Base-by-base conservation (phyloP, 2,888 invertebrate genomes). In the Galerucella calmariensis region DNA sequence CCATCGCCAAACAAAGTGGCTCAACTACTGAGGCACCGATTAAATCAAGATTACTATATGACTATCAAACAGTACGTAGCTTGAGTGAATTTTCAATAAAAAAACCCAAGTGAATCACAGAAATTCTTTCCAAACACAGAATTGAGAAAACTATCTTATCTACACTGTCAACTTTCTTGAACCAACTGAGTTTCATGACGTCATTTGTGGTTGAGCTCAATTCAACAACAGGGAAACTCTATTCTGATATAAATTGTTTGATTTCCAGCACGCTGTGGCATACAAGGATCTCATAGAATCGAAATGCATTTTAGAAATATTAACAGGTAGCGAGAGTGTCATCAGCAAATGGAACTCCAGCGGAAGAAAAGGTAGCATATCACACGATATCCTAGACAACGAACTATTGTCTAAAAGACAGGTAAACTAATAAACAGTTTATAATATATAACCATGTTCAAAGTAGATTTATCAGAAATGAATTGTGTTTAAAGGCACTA, bases 291-390 rank as follows among this genome's bases (percentile, higher is more conserved):
- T 84, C 8, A 78, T 80, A 12, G 84, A 86, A 68, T 85, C 85
- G 35, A 82, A 84, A 78, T 90, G 90, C 80, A 87, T 88, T 76
- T 78, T 90, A 71, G 88, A 89, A 81, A 85, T 86, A 51, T 79
- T 88, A 74, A 83, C 81, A 48, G 81, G 79, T 27, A 79, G 81
- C 58, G 81, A 84, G 69, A 81, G 81, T 73, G 61, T 80, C 11
- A 78, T 83, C 8, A 79, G 68, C 24, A 79, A 77, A 76, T 82
- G 79, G 79, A 78, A 77, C 59, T 71, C 77, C 1, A 78, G 72
- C 67, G 79, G 72, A 65, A 79, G 75, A 67, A 80, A 73, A 14
- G 79, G 78, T 6, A 81, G 77, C 69, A 72, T 80, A 65, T 78
- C 81, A 53, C 83, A 83, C 75, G 79, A 77, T 14, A 78, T 88